Conservation (phyloP, 1,140 invertebrate species). For the Lordiphosa clarofinis region DNA sequence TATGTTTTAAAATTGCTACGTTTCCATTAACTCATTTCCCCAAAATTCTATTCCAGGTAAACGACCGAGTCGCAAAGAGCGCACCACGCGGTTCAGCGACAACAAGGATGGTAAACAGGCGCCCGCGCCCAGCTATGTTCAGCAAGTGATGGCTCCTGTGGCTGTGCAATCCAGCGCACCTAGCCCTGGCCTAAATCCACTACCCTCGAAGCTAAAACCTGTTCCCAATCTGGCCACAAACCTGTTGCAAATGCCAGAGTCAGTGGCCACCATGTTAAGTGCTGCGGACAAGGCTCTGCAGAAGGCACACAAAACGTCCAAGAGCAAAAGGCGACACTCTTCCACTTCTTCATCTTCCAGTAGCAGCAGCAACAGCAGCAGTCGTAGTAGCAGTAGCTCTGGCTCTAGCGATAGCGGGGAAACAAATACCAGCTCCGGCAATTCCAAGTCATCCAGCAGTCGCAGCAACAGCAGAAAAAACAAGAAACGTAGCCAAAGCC, state of each 20-base stretch:
- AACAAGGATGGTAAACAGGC: conserved; percentile 67
- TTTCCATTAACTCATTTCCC: background rate
- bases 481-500: conserved; percentile 17
- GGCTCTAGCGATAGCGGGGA: conserved; percentile 27
- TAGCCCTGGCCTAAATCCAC: background rate
- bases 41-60: conserved; percentile 35
- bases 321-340: conserved; percentile 34
- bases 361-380: conserved; percentile 28
- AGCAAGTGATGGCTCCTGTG: conserved; percentile 44
- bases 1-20: background rate
- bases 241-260: conserved; percentile 62
- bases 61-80: conserved; percentile 62
- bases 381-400: conserved; percentile 25
- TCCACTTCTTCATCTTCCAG: conserved; percentile 49
- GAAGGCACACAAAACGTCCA: conserved; percentile 52
- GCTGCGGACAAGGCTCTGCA: conserved; percentile 60
- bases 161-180: background rate
- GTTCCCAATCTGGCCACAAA: conserved; percentile 64
- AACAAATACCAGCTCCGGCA: conserved; percentile 31
- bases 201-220: conserved; percentile 36
- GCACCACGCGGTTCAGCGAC: conserved; percentile 74
- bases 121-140: conserved; percentile 36
- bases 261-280: conserved; percentile 49
- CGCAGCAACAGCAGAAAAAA: conserved; percentile 24
- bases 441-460: conserved; percentile 38